Base-by-base conservation (phyloP, 2,888 invertebrate species). In the Hemaris fuciformis region DNA sequence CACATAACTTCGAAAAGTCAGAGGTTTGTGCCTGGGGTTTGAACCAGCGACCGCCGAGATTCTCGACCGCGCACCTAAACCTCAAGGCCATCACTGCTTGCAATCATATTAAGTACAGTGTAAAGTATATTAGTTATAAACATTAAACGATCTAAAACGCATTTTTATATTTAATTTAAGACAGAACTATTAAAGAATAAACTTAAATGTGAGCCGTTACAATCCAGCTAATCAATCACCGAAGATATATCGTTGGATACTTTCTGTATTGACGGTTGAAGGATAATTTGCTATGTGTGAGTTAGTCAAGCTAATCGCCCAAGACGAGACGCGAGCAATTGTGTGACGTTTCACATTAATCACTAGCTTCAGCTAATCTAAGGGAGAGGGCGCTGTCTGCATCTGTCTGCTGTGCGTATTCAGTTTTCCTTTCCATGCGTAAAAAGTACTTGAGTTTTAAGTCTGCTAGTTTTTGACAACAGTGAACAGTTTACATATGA, bases 231-330 rank as follows among this genome's bases (percentile, higher is more conserved):
- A 53, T 53, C 53, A 53, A 53, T 53, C 53, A 53, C 53, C 10
- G 31, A 31, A 53, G 53, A 53, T 53, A 53, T 53, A 53, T 53
- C 18, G 53, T 27, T 15, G 27, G 48, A 31, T 53, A 53, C 53
- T 53, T 53, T 53, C 10, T 27, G 18, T 53, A 53, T 53, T 63
- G 63, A 65, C 60, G 59, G 41, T 10, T 10, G 34, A 61, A 20
- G 60, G 31, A 43, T 64, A 66, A 65, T 66, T 62, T 60, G 61
- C 43, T 60, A 64, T 65, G 65, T 70, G 72, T 69, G 57, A 67
- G 70, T 71, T 70, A 70, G 67, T 64, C 60, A 68, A 70, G 71
- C 64, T 70, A 74, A 74, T 74, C 69, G 68, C 38, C 67, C 68
- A 61, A 67, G 71, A 71, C 72, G 72, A 64, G 46, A 45, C 48